Evolutionary conservation across 1,140 invertebrate genomes (phyloP).

Genomic region (Drosophila athabasca): DNA sequence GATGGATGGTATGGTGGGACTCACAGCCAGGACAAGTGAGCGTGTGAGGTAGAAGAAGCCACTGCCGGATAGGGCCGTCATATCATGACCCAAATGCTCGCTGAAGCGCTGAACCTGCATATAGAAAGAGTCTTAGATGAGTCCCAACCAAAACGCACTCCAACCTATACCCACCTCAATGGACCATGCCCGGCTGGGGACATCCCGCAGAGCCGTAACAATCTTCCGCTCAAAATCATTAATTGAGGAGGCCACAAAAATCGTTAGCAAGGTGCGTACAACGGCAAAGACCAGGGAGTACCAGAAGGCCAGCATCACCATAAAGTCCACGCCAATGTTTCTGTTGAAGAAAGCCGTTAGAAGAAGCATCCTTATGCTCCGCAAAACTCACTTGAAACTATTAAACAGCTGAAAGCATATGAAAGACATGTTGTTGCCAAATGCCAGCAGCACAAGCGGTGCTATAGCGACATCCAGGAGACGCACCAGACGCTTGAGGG

Average conservation of each 20-base stretch:
- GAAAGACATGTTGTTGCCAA: slow-evolving; percentile 81
- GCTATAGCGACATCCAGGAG: slow-evolving; percentile 85
- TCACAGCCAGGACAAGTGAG: slow-evolving; percentile 85
- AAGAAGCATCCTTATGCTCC: too few species aligned
- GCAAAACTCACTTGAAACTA: slow-evolving; percentile 70
- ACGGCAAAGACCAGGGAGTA: slow-evolving; percentile 87
- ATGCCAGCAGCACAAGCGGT: slow-evolving; percentile 63
- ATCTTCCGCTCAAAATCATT: slow-evolving; percentile 86
- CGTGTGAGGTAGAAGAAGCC: slow-evolving; percentile 88
- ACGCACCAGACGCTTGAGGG: slow-evolving; percentile 88
- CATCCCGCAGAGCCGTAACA: slow-evolving; percentile 85
- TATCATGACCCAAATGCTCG: slow-evolving; percentile 86
- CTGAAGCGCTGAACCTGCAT: slow-evolving; percentile 84
- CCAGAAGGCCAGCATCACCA: slow-evolving; percentile 86
- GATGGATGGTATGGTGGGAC: not conserved
- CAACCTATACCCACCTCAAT: slow-evolving; percentile 84
- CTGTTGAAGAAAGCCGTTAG: slow-evolving; percentile 30
- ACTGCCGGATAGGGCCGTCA: slow-evolving; percentile 86
- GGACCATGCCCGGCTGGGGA: slow-evolving; percentile 85
- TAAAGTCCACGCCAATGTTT: slow-evolving; percentile 73
- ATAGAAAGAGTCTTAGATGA: too few species aligned
- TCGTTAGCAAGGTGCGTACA: slow-evolving; percentile 85
- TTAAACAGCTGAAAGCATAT: slow-evolving; percentile 82
- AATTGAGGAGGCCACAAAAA: slow-evolving; percentile 86
- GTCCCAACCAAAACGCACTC: not conserved